Evolutionary conservation across 2,113 vertebrate species (phyloP).

Genomic region (Glareola pratincola): DNA sequence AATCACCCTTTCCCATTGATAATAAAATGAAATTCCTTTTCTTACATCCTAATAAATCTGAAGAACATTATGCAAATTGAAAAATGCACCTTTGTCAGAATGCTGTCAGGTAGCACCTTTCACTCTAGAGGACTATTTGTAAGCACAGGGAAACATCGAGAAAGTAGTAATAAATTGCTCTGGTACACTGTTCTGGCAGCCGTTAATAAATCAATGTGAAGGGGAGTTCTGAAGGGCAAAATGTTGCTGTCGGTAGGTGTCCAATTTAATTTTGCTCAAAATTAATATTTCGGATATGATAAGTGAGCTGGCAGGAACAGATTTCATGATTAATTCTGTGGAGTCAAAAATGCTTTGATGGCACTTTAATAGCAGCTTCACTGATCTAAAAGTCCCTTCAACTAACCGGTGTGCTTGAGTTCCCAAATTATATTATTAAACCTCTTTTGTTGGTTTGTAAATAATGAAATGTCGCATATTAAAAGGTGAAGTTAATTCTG

Average conservation of each 20-base stretch:
- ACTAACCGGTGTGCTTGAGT: slow-evolving; percentile 42
- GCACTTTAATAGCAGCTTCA: slow-evolving; percentile 77
- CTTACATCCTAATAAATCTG: slow-evolving; percentile 61
- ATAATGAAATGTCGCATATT: slow-evolving; percentile 42
- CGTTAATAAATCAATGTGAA: slow-evolving; percentile 84
- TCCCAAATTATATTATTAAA: slow-evolving; percentile 66
- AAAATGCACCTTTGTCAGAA: slow-evolving; percentile 70
- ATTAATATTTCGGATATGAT: slow-evolving; percentile 86
- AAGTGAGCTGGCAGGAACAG: slow-evolving; percentile 83
- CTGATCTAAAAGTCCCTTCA: slow-evolving; percentile 72
- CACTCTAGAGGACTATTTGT: slow-evolving; percentile 76
- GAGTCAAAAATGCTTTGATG: slow-evolving; percentile 81
- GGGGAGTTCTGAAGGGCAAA: slow-evolving; percentile 85
- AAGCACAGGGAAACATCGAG: slow-evolving; percentile 73
- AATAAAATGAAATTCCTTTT: slow-evolving; percentile 60
- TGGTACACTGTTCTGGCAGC: slow-evolving; percentile 76
- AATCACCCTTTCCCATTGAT: slow-evolving; percentile 42
- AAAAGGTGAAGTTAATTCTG: not conserved
- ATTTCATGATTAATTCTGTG: slow-evolving; percentile 82
- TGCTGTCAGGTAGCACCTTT: slow-evolving; percentile 75
- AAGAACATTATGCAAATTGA: slow-evolving; percentile 74
- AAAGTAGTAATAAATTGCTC: slow-evolving; percentile 79
- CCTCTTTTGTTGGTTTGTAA: slow-evolving; percentile 41
- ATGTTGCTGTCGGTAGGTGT: slow-evolving; percentile 83
- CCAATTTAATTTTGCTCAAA: slow-evolving; percentile 84